Base-by-base conservation (phyloP, 2,797 vertebrate species). In the Scarus forsteni region DNA sequence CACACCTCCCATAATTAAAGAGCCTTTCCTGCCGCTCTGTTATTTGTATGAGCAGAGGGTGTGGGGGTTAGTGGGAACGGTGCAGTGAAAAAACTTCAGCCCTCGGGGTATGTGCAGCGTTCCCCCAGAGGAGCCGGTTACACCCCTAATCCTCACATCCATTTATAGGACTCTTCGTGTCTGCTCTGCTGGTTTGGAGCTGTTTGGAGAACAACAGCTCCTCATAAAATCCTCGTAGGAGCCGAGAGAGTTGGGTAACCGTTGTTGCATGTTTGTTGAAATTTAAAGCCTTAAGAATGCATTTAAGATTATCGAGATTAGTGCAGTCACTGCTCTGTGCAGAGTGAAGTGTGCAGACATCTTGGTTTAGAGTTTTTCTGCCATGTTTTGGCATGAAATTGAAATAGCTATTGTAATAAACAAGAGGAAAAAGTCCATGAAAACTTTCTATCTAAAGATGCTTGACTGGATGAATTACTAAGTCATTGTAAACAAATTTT, bases 1-100 rank as follows among this genome's bases (percentile, higher is more conserved):
- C 80, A 79, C 82, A 81, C 85, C 79, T 86, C 60, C 57, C 64
- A 62, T 90, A 90, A 93, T 94, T 90, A 91, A 87, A 90, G 82
- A 87, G 80, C 79, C 81, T 78, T 84, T 82, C n/a, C 73, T 73
- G 76, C 75, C 58, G 62, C 83, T 79, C 76, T 90, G 73, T 91
- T 78, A 82, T 89, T 84, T 87, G 60, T 80, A 66, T 42, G 61
- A 74, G 60, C 61, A 70, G 27, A 74, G 81, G 62, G 80, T 80
- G 80, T 76, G 67, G 65, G 66, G 54, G 53, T 64, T 52, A 66
- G 72, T 78, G 66, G 56, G 62, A 75, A 82, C 56, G 67, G 46
- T 77, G 65, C 48, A 52, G 60, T 80, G 74, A 78, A 85, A 76
- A 91, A 87, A 89, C 80, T 87, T 53, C 73, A 86, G 64, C 61